A percentile compares a stretch with the other conserved stretches of the same genome.
Conservation (phyloP, 2,888 invertebrate genomes). For the Eupelmus urozonus region DNA sequence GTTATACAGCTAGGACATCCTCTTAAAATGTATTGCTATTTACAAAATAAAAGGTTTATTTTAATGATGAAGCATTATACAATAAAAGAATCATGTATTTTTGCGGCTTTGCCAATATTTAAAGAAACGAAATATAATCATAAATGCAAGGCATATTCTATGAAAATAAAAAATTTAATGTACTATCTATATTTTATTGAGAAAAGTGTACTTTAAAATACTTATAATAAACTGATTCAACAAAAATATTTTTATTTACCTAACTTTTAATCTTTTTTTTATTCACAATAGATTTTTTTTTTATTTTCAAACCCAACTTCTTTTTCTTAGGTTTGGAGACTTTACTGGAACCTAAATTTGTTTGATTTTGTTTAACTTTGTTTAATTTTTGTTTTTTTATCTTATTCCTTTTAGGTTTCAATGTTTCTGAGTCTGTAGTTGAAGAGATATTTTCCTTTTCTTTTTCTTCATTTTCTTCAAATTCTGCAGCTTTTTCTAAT, state of each 20-base stretch:
- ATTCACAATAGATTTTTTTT: constrained; percentile 63
- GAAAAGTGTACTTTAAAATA: constrained; percentile 38
- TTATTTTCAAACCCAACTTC: constrained; percentile 64
- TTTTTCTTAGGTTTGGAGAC: constrained; percentile 46
- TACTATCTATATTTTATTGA: constrained; percentile 45
- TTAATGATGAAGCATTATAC: not conserved
- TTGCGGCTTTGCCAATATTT: constrained; percentile 47
- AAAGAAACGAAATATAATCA: constrained; percentile 68
- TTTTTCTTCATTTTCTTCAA: constrained; percentile 67
- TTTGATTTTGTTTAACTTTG: not conserved
- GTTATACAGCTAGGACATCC: too few species aligned
- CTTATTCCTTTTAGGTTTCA: not conserved
- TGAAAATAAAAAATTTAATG: constrained; percentile 36
- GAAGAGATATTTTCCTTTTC: constrained; percentile 34
- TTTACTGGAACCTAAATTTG: not conserved
- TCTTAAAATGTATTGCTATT: not conserved
- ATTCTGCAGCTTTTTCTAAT: constrained; percentile 80
- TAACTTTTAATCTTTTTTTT: constrained; percentile 54
- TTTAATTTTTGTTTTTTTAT: not conserved
- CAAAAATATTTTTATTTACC: constrained; percentile 62
- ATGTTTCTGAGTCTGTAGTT: not conserved
- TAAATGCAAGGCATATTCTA: not conserved
- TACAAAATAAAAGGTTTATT: constrained; percentile 10
- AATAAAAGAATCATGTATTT: constrained; percentile 34
- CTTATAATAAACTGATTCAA: constrained; percentile 41